Percentiles rank a stretch among this genome's conserved stretches.
phyloP scores from a whole-genome alignment of 2,888 invertebrate genomes.

The Camptogramma bilineatum region DNA sequence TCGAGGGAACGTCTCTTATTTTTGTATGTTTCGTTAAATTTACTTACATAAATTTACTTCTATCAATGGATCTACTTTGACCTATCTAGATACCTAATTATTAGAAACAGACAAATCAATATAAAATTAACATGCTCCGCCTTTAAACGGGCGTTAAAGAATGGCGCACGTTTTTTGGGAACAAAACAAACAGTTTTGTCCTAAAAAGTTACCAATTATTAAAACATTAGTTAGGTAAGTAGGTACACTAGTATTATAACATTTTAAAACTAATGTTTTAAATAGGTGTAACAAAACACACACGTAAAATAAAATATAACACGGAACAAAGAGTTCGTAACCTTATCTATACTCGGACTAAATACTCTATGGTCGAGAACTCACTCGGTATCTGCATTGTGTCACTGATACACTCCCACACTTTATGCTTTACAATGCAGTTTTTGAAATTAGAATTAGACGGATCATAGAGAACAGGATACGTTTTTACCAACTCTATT shows the following conservation, averaged over 20 bases:
- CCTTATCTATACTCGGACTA: background rate
- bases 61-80: no score
- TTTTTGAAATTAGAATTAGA: slow-evolving; percentile 29
- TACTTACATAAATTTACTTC: no score
- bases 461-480: slow-evolving; percentile 36
- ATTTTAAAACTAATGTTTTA: no score
- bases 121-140: no score
- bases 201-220: background rate
- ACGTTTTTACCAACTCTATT: slow-evolving; percentile 31
- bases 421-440: slow-evolving; percentile 30
- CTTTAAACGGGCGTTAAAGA: background rate
- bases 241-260: no score
- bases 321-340: background rate
- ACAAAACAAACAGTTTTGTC: background rate
- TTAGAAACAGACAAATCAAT: no score
- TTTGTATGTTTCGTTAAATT: no score
- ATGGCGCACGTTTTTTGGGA: background rate
- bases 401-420: slow-evolving; percentile 37
- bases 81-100: no score
- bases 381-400: slow-evolving; percentile 28
- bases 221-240: no score
- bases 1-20: no score
- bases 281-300: background rate
- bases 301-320: background rate
- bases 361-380: slow-evolving; percentile 4